Percentiles rank a stretch among this genome's conserved stretches.
These are phyloP conservation scores for Melanostoma scalare DNA, from an alignment of 2,888 invertebrate genomes.

Conservation along the genomic window DNA sequence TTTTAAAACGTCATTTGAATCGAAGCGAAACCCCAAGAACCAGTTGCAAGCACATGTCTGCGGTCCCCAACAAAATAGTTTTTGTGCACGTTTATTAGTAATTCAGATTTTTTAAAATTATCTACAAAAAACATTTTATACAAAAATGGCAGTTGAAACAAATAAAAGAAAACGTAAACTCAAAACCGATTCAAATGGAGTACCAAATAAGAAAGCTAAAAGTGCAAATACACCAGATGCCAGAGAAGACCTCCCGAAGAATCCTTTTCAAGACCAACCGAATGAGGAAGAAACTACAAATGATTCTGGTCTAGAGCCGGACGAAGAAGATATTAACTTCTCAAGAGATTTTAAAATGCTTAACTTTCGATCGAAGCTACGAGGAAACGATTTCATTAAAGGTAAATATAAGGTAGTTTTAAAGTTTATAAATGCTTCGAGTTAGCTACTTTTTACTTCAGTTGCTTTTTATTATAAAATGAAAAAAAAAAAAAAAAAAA, in stretches of 20 bases:
- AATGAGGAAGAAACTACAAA: constrained; percentile 74
- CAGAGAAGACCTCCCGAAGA: background rate
- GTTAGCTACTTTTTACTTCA: background rate
- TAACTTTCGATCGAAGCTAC: constrained; percentile 84
- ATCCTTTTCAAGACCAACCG: background rate
- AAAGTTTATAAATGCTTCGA: background rate
- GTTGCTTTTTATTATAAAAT: background rate
- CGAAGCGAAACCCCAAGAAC: background rate
- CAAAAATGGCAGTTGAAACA: constrained; percentile 61
- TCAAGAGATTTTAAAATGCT: constrained; percentile 84
- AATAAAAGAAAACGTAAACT: constrained; percentile 63
- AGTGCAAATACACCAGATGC: constrained; percentile 47
- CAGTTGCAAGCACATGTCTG: constrained; percentile 11
- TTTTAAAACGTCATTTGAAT: background rate
- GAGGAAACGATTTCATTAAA: constrained; percentile 83
- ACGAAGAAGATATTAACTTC: constrained; percentile 74
- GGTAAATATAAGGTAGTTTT: constrained; percentile 80
- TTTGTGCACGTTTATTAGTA: background rate
- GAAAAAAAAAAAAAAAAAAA: too few species aligned
- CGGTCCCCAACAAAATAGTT: background rate
- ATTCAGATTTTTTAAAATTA: constrained; percentile 7
- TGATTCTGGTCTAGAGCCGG: constrained; percentile 76
- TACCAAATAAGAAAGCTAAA: constrained; percentile 45
- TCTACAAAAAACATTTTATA: background rate
- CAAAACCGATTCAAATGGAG: constrained; percentile 4